Evolutionary conservation across 2,113 vertebrate species (phyloP), one percentile per base, ranked within the genome.

Genomic region (Mormyrus iriodes): DNA sequence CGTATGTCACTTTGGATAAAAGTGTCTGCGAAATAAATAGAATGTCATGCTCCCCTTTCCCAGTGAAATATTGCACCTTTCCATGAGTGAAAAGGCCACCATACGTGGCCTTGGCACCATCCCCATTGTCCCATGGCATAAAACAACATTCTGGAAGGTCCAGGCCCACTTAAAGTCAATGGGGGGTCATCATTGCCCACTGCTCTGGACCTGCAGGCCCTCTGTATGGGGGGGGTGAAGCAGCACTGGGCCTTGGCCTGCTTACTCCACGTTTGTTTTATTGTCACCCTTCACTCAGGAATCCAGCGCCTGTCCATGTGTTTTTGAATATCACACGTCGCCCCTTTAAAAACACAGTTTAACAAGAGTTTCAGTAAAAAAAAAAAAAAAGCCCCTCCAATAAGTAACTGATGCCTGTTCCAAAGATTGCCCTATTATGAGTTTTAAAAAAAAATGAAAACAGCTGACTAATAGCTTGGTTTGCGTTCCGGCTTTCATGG

Each of bases 381-480:
- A 65, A 61, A 61, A 7, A n/a, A 1, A 58, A 24, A 79, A 19
- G 44, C 39, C 39, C 39, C 4, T 31, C 39, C 42, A 88, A 82
- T 86, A 51, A 53, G 10, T 86, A 89, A 86, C 39, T 12, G 15
- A 86, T 42, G 79, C 46, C n/a, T 86, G 13, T 85, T 61, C 58
- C 83, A 61, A 39, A 39, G 44, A 79, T 24, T 87, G 49, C 55
- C 83, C 88, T 69, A 76, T 61, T 12, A 89, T 51, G 52, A 88
- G 73, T 13, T 46, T 46, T 10, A 27, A 84, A 55, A 19, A 85
- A 65, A 52, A 52, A 48, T 27, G 27, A 76, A 89, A 89, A 53
- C 24, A 82, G 73, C 84, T 89, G 90, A 91, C 88, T 86, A 90
- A 69, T 76, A 84, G 49, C 88, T 90, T 87, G 46, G 51, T 89